Percentiles rank a stretch among this genome's conserved stretches.
These are phyloP conservation scores for Phylloscopus collybita DNA, from an alignment of 2,797 vertebrate genomes.

Conservation along the genomic window DNA sequence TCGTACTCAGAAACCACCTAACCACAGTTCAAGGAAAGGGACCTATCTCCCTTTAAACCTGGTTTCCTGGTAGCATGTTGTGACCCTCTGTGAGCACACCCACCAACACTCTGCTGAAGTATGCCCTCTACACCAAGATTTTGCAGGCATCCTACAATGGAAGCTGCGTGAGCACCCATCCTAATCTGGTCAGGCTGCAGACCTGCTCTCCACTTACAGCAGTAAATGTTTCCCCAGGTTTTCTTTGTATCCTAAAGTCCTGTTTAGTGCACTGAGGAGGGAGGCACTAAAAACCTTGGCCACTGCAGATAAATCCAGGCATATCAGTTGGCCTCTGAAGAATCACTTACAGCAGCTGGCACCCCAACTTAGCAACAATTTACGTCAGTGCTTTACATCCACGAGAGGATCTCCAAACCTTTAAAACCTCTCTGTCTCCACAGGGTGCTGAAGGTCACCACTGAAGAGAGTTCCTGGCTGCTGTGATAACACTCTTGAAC, in stretches of 20 bases:
- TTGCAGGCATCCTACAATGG: background rate
- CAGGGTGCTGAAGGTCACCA: constrained; percentile 48
- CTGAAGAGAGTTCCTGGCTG: background rate
- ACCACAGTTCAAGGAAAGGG: background rate
- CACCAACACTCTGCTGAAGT: background rate
- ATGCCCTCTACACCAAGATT: background rate
- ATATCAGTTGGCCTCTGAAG: constrained; percentile 45
- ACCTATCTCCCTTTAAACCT: background rate
- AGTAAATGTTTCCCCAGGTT: background rate
- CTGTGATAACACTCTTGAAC: background rate
- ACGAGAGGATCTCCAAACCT: constrained; percentile 39
- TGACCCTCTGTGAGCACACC: background rate
- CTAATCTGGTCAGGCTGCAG: background rate
- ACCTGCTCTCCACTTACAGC: background rate
- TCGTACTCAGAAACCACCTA: background rate
- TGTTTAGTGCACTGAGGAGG: background rate
- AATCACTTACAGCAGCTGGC: constrained; percentile 57
- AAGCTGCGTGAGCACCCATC: background rate
- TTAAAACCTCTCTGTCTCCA: constrained; percentile 24
- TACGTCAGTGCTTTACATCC: constrained; percentile 45
- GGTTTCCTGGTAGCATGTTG: background rate
- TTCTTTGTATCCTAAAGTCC: background rate
- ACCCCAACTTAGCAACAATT: constrained; percentile 67
- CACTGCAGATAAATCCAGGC: constrained; percentile 39
- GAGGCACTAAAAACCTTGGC: background rate